Evolutionary conservation across 1,140 invertebrate genomes (phyloP).

Genomic region (Bombyx mandarina): DNA sequence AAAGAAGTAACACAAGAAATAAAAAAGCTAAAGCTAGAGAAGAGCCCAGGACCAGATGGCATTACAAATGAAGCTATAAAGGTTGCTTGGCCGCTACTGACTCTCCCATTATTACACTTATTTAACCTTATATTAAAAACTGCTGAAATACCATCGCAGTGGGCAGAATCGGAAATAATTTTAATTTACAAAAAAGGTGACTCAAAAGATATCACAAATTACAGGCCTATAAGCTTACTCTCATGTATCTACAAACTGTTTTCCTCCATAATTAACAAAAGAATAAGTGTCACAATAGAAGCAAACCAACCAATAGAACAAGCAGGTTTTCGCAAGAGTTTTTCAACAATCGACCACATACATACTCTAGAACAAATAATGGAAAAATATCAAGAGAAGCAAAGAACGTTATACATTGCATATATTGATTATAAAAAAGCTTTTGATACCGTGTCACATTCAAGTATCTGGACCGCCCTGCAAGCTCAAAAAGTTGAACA

Average conservation of each 20-base stretch:
- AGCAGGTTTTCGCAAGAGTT: constrained; percentile 9
- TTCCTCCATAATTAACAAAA: constrained; percentile 2
- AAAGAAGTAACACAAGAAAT: neutral
- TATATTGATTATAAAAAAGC: constrained; percentile 17
- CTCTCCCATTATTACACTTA: neutral
- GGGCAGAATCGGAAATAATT: constrained; percentile 2
- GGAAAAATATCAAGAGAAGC: constrained; percentile 16
- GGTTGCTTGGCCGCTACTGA: neutral
- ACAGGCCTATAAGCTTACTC: constrained; percentile 4
- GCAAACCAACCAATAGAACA: constrained; percentile 3
- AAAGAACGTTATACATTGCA: constrained; percentile 10
- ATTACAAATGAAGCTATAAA: constrained; percentile 2
- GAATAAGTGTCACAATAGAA: constrained; percentile 1
- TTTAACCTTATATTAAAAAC: constrained; percentile 1
- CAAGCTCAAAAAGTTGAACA: constrained; percentile 6
- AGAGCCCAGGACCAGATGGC: constrained; percentile 1
- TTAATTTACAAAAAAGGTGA: constrained; percentile 6
- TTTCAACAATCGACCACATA: constrained; percentile 11
- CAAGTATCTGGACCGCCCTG: constrained; percentile 13
- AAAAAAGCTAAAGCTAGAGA: constrained; percentile 6
- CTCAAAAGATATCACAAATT: constrained; percentile 3
- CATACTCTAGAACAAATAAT: constrained; percentile 17
- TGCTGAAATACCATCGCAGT: neutral
- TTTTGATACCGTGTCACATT: constrained; percentile 15
- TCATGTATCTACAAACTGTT: constrained; percentile 3